These are phyloP conservation scores for Andrena cerasifolii DNA, from an alignment of 1,140 invertebrate species.

Conservation along the genomic window DNA sequence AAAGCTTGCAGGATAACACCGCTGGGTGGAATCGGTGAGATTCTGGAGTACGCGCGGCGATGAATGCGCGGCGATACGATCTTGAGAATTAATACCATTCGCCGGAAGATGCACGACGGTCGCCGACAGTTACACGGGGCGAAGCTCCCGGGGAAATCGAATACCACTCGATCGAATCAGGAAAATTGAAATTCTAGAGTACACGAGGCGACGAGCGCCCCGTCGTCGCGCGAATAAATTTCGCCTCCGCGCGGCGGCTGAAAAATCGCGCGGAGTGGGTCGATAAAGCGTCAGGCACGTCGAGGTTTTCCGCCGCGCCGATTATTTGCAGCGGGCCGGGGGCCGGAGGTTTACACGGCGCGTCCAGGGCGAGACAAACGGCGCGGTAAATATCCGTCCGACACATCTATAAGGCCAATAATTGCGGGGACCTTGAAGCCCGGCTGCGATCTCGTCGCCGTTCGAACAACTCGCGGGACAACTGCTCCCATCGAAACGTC, in stretches of 20 bases:
- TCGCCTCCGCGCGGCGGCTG: neutral
- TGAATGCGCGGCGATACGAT: neutral
- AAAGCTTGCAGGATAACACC: too few relatives aligned
- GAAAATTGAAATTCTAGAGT: neutral
- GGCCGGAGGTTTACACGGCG: neutral
- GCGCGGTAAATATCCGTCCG: constrained; percentile 58
- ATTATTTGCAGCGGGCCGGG: constrained; percentile 18
- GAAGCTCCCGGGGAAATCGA: neutral
- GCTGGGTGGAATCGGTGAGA: too few relatives aligned
- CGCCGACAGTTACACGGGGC: neutral
- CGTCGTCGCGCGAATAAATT: neutral
- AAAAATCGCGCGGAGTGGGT: neutral
- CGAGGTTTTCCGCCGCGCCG: neutral
- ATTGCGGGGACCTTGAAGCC: constrained; percentile 56
- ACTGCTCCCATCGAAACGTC: constrained; percentile 44
- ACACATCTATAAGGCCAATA: constrained; percentile 63
- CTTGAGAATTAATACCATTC: neutral
- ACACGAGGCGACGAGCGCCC: neutral
- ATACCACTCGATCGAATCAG: neutral
- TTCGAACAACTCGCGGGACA: constrained; percentile 48
- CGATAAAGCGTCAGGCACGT: constrained; percentile 8
- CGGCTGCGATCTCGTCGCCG: constrained; percentile 39
- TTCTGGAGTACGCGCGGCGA: too few relatives aligned
- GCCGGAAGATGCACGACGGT: neutral
- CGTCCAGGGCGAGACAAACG: constrained; percentile 48